Base-by-base conservation (phyloP, 1,140 invertebrate species). In the Drosophila orena region DNA sequence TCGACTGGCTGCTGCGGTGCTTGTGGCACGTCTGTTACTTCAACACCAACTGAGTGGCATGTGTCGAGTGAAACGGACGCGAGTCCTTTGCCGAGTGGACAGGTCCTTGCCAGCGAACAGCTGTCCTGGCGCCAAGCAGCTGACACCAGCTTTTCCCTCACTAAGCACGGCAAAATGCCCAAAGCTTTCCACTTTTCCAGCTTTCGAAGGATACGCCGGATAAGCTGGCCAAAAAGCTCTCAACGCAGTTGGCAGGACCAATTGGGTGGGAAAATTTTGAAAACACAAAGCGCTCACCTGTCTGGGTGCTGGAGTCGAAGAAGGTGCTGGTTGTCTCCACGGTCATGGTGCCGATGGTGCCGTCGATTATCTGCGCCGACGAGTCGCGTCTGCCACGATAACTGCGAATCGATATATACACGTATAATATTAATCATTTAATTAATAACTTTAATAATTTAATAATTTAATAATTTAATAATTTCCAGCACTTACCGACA, bases 241-340 rank as follows among this genome's bases (percentile, higher is more conserved):
- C 4, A 7, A 4, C 1, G 5, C n/a, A 14, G 53, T 78, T 77
- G 66, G 43, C 49, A 72, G 75, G 24, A 34, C 59, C 11, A 3
- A 1, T 38, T 38, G 11, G 3, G 22, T 14, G 38, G n/a, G 8
- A 12, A 4, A 15, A 27, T 5, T 62, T 59, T 2, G 12, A 62
- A 55, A 11, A 22, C 6, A 3, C 8, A 4, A 14, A 2, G 22
- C 14, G 93, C 96, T 96, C 92, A 98, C 97, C 97, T 93, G 97
- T 98, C 93, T 98, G 97, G 4, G 97, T 98, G 91, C 97, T 97
- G 61, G 96, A 97, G 93, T 98, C 97, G 90, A 97, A 98, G 92
- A 97, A 97, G 1, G 97, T 97, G 91, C 96, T 97, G 1, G 97
- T 97, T 1, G 97, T 98, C 91, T 98, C 97, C 4, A 98, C 96